Conservation (phyloP, 2,888 invertebrate species). For the Troilus luridus region DNA sequence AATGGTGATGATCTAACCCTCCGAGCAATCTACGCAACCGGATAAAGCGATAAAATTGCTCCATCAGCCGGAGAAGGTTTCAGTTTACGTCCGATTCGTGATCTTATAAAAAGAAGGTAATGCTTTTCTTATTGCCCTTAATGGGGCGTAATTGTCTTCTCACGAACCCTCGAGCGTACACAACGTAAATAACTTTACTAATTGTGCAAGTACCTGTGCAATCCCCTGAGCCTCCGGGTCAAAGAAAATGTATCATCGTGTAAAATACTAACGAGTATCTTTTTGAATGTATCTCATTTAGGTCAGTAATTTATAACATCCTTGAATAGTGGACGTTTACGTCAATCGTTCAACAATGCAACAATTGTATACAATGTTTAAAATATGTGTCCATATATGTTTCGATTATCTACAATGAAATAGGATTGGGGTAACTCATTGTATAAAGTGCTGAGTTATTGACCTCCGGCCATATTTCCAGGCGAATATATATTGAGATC, state of each 20-base stretch:
- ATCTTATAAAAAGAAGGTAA: slow-evolving; percentile 19
- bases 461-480: too few relatives aligned
- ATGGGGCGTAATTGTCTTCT: slow-evolving; percentile 19
- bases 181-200: slow-evolving; percentile 7
- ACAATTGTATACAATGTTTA: too few relatives aligned
- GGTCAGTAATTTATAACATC: too few relatives aligned
- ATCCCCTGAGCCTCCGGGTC: neutral
- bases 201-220: neutral
- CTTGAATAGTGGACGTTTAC: too few relatives aligned
- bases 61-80: neutral
- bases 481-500: too few relatives aligned
- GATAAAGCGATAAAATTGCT: slow-evolving; percentile 30
- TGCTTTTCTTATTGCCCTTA: slow-evolving; percentile 34
- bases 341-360: too few relatives aligned
- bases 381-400: too few relatives aligned
- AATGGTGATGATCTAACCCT: neutral
- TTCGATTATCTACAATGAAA: too few relatives aligned
- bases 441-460: too few relatives aligned
- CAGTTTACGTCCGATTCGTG: slow-evolving; percentile 31
- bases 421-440: too few relatives aligned
- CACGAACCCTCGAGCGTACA: neutral
- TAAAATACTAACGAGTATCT: neutral
- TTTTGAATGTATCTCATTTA: too few relatives aligned
- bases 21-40: neutral
- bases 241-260: neutral